These are phyloP conservation scores for Sinocyclocheilus grahami DNA, from an alignment of 2,113 vertebrate species.

Conservation along the genomic window DNA sequence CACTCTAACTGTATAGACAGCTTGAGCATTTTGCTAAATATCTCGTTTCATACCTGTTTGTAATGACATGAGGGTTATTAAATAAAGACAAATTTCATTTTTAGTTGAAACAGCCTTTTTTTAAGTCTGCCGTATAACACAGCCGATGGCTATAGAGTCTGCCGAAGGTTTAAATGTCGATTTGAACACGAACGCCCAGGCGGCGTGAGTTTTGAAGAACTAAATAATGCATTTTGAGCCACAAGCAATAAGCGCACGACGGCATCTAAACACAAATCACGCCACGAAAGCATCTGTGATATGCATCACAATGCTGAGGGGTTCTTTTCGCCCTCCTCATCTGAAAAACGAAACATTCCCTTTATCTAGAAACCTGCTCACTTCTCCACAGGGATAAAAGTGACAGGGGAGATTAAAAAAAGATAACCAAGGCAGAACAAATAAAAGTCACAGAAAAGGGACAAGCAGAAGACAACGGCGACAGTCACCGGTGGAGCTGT, in stretches of 20 bases:
- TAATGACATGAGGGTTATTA: neutral
- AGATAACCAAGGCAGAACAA: slow-evolving; percentile 49
- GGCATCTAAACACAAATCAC: slow-evolving; percentile 47
- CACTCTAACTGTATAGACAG: neutral
- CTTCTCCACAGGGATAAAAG: slow-evolving; percentile 36
- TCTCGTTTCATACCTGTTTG: neutral
- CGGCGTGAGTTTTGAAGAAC: slow-evolving; percentile 6
- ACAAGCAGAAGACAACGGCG: neutral
- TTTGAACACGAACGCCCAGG: slow-evolving; percentile 4
- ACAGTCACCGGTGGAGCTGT: slow-evolving; percentile 4
- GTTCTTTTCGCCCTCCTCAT: slow-evolving; percentile 46
- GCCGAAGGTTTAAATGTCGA: slow-evolving; percentile 1
- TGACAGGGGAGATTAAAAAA: slow-evolving; percentile 44
- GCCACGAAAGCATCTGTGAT: slow-evolving; percentile 41
- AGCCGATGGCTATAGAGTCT: neutral
- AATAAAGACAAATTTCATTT: neutral
- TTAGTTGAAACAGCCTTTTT: neutral
- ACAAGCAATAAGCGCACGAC: slow-evolving; percentile 5
- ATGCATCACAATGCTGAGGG: slow-evolving; percentile 43
- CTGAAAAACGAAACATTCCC: slow-evolving; percentile 42
- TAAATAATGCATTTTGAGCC: slow-evolving; percentile 49
- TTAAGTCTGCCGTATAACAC: neutral
- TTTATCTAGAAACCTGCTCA: slow-evolving; percentile 48
- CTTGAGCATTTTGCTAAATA: neutral
- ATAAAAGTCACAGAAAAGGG: slow-evolving; percentile 41